Evolutionary conservation across 1,140 invertebrate genomes (phyloP), one percentile per base, ranked within the genome.

Genomic region (Phenacoccus solenopsis): DNA sequence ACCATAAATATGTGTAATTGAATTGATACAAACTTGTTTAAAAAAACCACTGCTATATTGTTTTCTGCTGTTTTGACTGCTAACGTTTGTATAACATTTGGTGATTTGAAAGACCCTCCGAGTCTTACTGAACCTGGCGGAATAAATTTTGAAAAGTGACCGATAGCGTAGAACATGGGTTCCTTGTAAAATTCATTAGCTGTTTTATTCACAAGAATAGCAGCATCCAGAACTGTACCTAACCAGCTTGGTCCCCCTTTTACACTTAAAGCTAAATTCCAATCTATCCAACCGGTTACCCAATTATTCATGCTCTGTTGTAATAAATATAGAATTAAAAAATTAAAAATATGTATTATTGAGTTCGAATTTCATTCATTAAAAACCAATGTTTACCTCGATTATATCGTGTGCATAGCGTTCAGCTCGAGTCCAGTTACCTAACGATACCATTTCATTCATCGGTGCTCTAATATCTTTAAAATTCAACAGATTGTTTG

Each of bases 131-230:
- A 90, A 56, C 82, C 82, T 72, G 81, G 80, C 0, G 84, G 81
- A n/a, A 94, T 78, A 75, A 92, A 93, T 80, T 89, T 91, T 35
- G 90, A 90, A 73, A 95, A 91, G 79, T 96, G 94, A 1, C 87
- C 90, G 74, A 96, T 81, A 12, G 84, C 87, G 79, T 95, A 96
- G 77, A 85, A 96, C 82, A 91, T 90, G 0, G 93, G 92, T 74
- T 96, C 90, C 76, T 94, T 94, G 75, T 91, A 91, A 75, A 94
- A 93, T 77, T 91, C 86, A 71, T 80, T 78, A 21, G 81, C 76
- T 9, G 81, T 79, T 0, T 81, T 78, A 74, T 90, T 87, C 0
- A 92, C 85, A 68, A 95, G 83, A 30, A 95, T 86, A 0, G 91
- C 82, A 0, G 90, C 80, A 76, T 94, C 91, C 0, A 91, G 88